A percentile compares a stretch with the other conserved stretches of the same genome.
These are phyloP conservation scores for Thecophora atra DNA, from an alignment of 2,888 invertebrate species.

Conservation along the genomic window DNA sequence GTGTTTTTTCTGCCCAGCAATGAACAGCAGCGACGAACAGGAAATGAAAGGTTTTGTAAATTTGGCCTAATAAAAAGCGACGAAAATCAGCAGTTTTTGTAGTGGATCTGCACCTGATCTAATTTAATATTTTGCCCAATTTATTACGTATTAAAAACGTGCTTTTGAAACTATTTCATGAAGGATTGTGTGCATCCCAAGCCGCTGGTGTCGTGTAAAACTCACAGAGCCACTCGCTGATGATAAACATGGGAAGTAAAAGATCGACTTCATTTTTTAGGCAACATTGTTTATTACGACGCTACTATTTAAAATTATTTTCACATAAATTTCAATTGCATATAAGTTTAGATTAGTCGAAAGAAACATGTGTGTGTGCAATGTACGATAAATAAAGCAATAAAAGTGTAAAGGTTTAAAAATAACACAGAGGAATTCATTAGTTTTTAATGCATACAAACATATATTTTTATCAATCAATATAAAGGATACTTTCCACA, in stretches of 20 bases:
- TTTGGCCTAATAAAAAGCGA: background rate
- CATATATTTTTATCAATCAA: no score
- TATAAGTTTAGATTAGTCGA: conserved; percentile 49
- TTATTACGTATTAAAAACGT: no score
- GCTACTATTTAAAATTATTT: conserved; percentile 41
- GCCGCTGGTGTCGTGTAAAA: no score
- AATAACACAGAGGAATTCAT: conserved; percentile 39
- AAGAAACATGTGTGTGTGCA: conserved; percentile 30
- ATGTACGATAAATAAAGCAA: background rate
- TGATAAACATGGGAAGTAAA: no score
- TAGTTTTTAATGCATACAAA: conserved; percentile 39
- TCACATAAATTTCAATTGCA: conserved; percentile 48
- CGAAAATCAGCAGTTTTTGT: no score
- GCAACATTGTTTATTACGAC: conserved; percentile 42
- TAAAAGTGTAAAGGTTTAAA: no score
- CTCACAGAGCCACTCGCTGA: no score
- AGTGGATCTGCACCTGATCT: no score
- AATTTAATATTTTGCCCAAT: no score
- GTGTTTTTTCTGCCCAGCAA: conserved; percentile 24
- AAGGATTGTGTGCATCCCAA: no score
- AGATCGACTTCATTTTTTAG: conserved; percentile 12
- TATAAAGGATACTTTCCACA: no score
- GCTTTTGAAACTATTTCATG: no score
- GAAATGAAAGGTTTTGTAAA: conserved; percentile 52
- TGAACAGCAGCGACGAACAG: conserved; percentile 39